Base-by-base conservation (phyloP, 37 sponge, comb jelly and placozoan genomes). In the Ephydatia muelleri region DNA sequence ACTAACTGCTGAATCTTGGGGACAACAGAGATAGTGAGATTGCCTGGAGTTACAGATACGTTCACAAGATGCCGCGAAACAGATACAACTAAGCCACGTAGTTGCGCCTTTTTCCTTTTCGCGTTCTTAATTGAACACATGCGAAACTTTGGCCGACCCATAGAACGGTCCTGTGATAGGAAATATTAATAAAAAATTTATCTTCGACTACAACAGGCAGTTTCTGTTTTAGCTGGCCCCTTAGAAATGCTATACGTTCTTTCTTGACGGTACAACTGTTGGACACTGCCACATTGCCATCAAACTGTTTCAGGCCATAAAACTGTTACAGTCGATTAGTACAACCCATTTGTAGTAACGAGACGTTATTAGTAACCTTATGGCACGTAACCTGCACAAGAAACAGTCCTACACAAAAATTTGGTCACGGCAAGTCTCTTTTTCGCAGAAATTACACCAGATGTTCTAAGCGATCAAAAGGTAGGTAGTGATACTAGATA, bases 1-100 rank as follows among this genome's bases (percentile, higher is more conserved):
- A 57, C 57, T 57, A 57, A 57, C 57, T 57, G 57, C 57, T 57
- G 57, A 57, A 57, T 57, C 57, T 57, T 57, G 57, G 57, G 57
- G 57, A 57, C 57, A 57, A 57, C 57, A 57, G 57, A 57, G 57
- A 57, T 57, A 57, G 57, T 57, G 57, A 57, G 57, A 57, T 57
- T 57, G 57, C 57, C 6, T 57, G 57, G 57, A 57, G 57, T 57
- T 57, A 43, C 43, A 43, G 43, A 43, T 43, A 57, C 1, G 57
- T 57, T 57, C 57, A 57, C 57, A 57, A 57, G 57, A 21, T 57
- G 57, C 57, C 57, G 57, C 57, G 57, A 57, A 57, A 57, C 57
- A 57, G 57, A 57, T 57, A 57, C 57, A 57, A 57, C 57, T 57
- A 57, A 57, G 57, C 57, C 16, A 57, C 57, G 57, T 57, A 57